phyloP scores from a whole-genome alignment of 2,113 vertebrate species.

The Caranx melampygus region DNA sequence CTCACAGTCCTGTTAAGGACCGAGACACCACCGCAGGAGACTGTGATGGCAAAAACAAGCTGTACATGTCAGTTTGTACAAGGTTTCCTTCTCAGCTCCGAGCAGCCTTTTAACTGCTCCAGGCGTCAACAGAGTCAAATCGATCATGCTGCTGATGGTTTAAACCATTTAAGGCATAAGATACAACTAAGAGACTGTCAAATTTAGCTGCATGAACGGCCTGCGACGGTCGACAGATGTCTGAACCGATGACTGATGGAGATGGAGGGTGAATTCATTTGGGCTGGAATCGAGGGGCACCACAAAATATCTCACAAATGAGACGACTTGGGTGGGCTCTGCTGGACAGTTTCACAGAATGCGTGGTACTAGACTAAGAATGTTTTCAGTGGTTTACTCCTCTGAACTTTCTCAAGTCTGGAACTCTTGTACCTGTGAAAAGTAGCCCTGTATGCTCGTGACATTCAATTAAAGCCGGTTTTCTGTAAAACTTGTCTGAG shows the following conservation, averaged over 20 bases:
- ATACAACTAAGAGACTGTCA: constrained; percentile 2
- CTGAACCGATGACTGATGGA: constrained; percentile 18
- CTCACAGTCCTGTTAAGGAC: constrained; percentile 23
- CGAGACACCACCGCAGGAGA: background rate
- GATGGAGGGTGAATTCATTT: constrained; percentile 32
- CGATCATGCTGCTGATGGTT: constrained; percentile 6
- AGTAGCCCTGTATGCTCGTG: background rate
- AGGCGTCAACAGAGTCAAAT: background rate
- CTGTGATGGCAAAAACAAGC: constrained; percentile 35
- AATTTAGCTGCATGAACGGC: constrained; percentile 15
- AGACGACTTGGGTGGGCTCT: background rate
- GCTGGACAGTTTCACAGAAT: constrained; percentile 12
- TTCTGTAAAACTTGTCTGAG: constrained; percentile 21
- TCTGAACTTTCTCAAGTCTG: background rate
- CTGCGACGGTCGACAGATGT: constrained; percentile 18
- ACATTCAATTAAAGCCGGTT: constrained; percentile 11
- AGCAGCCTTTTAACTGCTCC: background rate
- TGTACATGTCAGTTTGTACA: constrained; percentile 41
- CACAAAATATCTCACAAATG: constrained; percentile 11
- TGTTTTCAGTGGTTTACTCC: background rate
- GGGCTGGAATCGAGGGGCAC: constrained; percentile 21
- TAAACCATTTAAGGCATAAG: constrained; percentile 19
- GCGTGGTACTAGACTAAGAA: background rate
- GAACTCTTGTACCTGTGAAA: constrained; percentile 17
- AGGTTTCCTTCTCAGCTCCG: constrained; percentile 26